Conservation (phyloP, 92 coral and sea anemone species). For the Plumapathes pennacea region DNA sequence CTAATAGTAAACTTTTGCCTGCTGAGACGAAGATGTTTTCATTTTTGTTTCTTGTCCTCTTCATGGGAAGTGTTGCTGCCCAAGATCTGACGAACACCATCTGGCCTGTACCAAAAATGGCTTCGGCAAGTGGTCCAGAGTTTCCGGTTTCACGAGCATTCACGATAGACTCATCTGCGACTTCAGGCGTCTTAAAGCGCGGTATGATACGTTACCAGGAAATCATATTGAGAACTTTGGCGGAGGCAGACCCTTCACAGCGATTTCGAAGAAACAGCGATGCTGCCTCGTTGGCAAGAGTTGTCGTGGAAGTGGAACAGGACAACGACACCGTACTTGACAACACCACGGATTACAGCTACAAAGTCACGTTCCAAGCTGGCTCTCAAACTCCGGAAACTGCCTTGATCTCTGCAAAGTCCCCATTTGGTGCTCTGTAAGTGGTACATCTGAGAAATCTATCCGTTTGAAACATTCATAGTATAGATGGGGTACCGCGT, state of each 20-base stretch:
- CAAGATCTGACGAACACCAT: constrained; percentile 8
- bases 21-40: background rate
- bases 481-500: no score
- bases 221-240: constrained; percentile 47
- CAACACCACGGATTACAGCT: constrained; percentile 56
- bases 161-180: constrained; percentile 42
- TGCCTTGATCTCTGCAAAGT: no score
- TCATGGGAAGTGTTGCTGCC: background rate
- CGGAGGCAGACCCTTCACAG: no score
- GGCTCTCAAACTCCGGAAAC: no score
- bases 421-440: constrained; percentile 80
- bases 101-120: constrained; percentile 66
- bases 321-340: constrained; percentile 41
- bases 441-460: constrained; percentile 4
- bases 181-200: constrained; percentile 55
- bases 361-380: no score
- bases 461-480: no score
- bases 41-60: background rate
- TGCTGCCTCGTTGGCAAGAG: constrained; percentile 7
- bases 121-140: constrained; percentile 36
- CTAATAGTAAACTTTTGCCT: no score
- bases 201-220: constrained; percentile 76
- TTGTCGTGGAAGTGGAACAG: constrained; percentile 33
- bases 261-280: no score
- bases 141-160: constrained; percentile 60